Evolutionary conservation across 2,888 invertebrate species (phyloP).

Genomic region (Xanthia icteritia): DNA sequence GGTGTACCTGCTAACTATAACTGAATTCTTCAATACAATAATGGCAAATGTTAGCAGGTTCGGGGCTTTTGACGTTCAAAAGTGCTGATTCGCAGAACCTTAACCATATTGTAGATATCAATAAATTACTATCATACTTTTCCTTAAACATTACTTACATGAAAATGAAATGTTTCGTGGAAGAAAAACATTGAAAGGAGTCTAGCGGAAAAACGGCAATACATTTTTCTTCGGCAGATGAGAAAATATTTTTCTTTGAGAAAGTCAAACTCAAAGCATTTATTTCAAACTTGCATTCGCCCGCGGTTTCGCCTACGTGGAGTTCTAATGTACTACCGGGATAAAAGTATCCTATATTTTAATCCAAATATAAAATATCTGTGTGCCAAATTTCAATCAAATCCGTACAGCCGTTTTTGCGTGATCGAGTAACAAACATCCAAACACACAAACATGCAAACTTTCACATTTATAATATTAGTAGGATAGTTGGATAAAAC

Average conservation of each 20-base stretch:
- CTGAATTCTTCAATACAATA: neutral
- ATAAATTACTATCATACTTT: neutral
- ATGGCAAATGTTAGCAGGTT: neutral
- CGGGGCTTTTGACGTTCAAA: neutral
- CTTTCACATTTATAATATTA: too few species aligned
- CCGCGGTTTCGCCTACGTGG: too few species aligned
- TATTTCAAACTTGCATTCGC: too few species aligned
- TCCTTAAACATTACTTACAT: neutral
- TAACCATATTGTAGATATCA: neutral
- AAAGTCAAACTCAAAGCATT: neutral
- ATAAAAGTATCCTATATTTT: too few species aligned
- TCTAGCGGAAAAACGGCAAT: too few species aligned
- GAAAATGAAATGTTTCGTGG: neutral
- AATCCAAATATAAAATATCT: too few species aligned
- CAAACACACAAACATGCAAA: too few species aligned
- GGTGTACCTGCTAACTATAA: neutral
- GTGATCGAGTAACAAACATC: too few species aligned
- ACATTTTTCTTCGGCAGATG: neutral
- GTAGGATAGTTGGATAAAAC: too few species aligned
- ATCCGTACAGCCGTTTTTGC: too few species aligned
- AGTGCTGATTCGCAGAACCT: neutral
- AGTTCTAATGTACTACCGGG: too few species aligned
- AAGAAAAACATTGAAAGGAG: neutral
- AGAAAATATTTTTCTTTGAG: neutral
- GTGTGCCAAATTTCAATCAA: too few species aligned